phyloP scores from a whole-genome alignment of 1,140 invertebrate genomes.

The Chymomyza costata region DNA sequence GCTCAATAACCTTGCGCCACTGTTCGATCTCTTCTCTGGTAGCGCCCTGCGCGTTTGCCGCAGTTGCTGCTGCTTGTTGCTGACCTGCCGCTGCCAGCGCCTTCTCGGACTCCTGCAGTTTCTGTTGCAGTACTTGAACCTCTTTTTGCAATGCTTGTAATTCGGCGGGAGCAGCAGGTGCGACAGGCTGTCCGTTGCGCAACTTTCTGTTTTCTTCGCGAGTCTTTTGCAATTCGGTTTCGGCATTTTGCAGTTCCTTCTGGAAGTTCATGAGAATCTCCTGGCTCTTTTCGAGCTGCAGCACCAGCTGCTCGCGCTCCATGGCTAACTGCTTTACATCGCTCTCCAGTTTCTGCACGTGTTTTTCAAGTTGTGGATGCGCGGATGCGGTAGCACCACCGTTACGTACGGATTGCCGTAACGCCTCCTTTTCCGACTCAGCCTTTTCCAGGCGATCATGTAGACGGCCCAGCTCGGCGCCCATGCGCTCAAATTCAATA shows the following conservation, averaged over 20 bases:
- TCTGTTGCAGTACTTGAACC: conserved; percentile 76
- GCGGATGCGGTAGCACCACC: conserved; percentile 82
- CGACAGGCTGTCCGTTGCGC: conserved; percentile 76
- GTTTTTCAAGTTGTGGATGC: conserved; percentile 87
- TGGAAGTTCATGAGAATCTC: conserved; percentile 95
- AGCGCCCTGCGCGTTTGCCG: conserved; percentile 75
- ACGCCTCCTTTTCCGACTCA: conserved; percentile 83
- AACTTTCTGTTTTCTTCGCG: conserved; percentile 85
- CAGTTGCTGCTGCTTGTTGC: conserved; percentile 76
- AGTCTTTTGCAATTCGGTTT: conserved; percentile 87
- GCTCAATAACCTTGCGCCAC: conserved; percentile 85
- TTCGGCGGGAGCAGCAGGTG: conserved; percentile 75
- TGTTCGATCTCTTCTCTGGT: conserved; percentile 82
- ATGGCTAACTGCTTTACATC: conserved; percentile 90
- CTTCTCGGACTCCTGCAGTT: conserved; percentile 78
- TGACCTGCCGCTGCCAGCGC: conserved; percentile 76
- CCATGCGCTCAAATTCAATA: conserved; percentile 89
- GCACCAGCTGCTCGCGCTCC: conserved; percentile 90
- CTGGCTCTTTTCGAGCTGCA: conserved; percentile 92
- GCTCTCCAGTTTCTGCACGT: conserved; percentile 87
- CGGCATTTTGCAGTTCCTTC: conserved; percentile 88
- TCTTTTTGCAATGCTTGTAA: conserved; percentile 77
- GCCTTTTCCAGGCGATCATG: conserved; percentile 85
- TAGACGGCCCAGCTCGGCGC: conserved; percentile 85
- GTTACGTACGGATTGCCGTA: conserved; percentile 83